Percentiles rank a stretch among this genome's conserved stretches.
phyloP scores from a whole-genome alignment of 2,797 vertebrate species.

The Anguilla obscura region DNA sequence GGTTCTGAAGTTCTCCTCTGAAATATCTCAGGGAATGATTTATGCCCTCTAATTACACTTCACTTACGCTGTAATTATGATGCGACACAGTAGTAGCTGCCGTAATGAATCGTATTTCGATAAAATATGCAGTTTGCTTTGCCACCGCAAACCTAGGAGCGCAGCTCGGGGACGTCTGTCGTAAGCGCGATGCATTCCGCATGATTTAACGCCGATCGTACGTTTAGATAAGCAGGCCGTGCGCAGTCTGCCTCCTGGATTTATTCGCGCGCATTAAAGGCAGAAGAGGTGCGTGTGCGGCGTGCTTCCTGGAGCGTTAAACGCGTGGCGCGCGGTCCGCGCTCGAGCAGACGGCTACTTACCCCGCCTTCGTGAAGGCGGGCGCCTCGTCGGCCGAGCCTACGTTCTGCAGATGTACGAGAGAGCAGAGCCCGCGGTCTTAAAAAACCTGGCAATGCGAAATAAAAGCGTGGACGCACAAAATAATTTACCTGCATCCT shows the following conservation, averaged over 20 bases:
- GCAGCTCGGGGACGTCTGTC: not conserved
- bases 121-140: not conserved
- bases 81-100: not conserved
- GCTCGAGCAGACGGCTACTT: not conserved
- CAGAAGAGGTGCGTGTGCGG: no score
- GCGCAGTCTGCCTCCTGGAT: not conserved
- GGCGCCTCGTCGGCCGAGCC: not conserved
- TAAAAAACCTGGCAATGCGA: not conserved
- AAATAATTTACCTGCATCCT: not conserved
- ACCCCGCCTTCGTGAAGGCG: not conserved
- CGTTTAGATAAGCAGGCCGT: not conserved
- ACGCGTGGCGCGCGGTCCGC: not conserved
- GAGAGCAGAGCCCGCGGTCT: not conserved
- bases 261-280: not conserved
- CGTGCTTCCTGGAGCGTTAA: not conserved
- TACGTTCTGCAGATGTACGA: not conserved
- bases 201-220: not conserved
- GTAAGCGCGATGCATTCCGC: not conserved
- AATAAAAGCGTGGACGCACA: not conserved
- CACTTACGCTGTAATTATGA: conserved; percentile 22
- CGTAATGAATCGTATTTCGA: conserved; percentile 15
- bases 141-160: not conserved
- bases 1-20: conserved; percentile 1
- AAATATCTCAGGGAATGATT: not conserved
- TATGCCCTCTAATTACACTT: conserved; percentile 16